phyloP scores from a whole-genome alignment of 30 jellyfish, hydroid and myxozoan species.

The Catostylus mosaicus region DNA sequence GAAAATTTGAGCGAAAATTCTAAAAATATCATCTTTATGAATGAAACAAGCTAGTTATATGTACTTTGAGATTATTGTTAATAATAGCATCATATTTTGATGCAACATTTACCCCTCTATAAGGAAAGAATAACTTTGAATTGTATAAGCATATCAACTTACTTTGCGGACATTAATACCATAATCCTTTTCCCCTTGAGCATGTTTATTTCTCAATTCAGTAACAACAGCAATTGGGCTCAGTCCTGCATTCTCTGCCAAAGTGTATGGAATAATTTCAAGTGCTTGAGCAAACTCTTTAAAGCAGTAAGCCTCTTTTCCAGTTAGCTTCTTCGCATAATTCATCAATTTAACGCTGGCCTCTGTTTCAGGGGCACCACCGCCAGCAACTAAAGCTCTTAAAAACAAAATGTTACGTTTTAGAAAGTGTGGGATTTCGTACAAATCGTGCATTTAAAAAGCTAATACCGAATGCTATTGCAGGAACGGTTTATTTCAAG shows the following conservation, averaged over 20 bases:
- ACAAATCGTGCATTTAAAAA: too few species aligned
- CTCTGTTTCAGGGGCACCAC: constrained; percentile 99
- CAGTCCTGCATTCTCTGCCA: constrained; percentile 99
- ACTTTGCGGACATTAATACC: constrained; percentile 99
- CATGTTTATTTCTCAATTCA: constrained; percentile 94
- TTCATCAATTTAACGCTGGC: constrained; percentile 81
- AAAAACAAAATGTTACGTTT: not conserved
- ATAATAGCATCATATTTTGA: too few species aligned
- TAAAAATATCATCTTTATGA: too few species aligned
- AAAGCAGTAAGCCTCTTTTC: constrained; percentile 95
- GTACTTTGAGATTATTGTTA: too few species aligned
- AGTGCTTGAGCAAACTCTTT: constrained; percentile 99
- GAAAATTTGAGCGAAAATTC: too few species aligned
- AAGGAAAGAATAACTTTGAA: too few species aligned
- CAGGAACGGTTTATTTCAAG: too few species aligned
- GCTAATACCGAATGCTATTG: too few species aligned
- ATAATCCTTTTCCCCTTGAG: constrained; percentile 84
- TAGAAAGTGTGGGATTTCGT: too few species aligned
- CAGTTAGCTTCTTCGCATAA: constrained; percentile 85
- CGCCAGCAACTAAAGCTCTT: constrained; percentile 99
- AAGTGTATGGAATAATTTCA: constrained; percentile 95
- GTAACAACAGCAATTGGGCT: constrained; percentile 98
- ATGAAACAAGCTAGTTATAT: too few species aligned
- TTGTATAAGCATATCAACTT: not conserved
- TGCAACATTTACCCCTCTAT: too few species aligned